phyloP scores from a whole-genome alignment of 2,113 vertebrate species.

The Cyanoramphus novaezelandiae region DNA sequence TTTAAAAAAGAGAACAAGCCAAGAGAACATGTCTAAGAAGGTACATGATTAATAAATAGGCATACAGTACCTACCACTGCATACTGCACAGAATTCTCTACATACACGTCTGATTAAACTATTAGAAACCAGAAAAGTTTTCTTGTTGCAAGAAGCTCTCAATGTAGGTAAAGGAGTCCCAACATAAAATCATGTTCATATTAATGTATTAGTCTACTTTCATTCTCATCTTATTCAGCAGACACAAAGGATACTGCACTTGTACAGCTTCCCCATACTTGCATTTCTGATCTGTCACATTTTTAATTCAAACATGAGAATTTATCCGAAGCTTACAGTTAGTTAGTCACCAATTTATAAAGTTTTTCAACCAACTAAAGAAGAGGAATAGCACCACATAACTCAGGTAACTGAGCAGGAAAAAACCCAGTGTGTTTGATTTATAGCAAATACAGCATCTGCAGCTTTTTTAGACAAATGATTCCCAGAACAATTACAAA shows the following conservation, averaged over 20 bases:
- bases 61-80: background rate
- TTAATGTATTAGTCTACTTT: background rate
- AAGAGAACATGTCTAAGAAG: background rate
- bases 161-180: background rate
- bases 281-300: background rate
- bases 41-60: background rate
- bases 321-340: background rate
- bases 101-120: background rate
- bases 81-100: background rate
- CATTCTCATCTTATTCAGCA: background rate
- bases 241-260: background rate
- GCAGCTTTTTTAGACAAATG: background rate
- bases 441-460: background rate
- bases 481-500: background rate
- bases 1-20: background rate
- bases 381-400: background rate
- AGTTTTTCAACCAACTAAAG: background rate
- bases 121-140: background rate
- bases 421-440: background rate
- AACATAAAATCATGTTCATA: background rate
- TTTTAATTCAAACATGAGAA: background rate
- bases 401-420: background rate
- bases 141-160: background rate
- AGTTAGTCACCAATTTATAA: background rate
- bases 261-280: background rate